These are phyloP conservation scores for Poecilus cupreus DNA, from an alignment of 2,888 invertebrate genomes.

Conservation along the genomic window DNA sequence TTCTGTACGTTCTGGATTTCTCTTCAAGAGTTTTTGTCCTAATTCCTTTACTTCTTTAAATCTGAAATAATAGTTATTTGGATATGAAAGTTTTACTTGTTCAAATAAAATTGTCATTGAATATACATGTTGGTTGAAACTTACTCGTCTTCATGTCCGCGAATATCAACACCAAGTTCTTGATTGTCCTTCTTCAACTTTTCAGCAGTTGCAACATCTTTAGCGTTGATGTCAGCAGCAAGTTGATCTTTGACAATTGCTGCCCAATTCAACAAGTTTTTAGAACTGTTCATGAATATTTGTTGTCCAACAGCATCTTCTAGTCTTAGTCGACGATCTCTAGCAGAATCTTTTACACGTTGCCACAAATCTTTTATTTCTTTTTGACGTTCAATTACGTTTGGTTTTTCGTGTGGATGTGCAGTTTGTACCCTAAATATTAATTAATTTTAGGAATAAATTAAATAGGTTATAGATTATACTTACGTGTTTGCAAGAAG, in stretches of 20 bases:
- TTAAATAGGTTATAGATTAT: constrained; percentile 8
- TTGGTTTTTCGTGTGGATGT: constrained; percentile 92
- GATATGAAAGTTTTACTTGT: no score
- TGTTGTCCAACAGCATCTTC: constrained; percentile 97
- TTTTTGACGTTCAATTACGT: constrained; percentile 88
- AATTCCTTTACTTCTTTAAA: constrained; percentile 88
- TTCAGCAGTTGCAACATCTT: constrained; percentile 95
- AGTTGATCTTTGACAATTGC: constrained; percentile 86
- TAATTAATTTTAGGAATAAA: constrained; percentile 42
- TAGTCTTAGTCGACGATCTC: constrained; percentile 86
- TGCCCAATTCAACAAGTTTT: constrained; percentile 88
- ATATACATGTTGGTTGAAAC: no score
- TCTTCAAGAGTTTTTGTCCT: constrained; percentile 83
- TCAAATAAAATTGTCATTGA: no score
- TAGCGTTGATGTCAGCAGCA: constrained; percentile 83
- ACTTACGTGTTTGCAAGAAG: constrained; percentile 89
- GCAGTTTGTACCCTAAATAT: constrained; percentile 85
- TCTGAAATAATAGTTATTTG: no score
- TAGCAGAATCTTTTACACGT: constrained; percentile 89
- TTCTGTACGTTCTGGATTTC: constrained; percentile 85
- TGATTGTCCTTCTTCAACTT: constrained; percentile 91
- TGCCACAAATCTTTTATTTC: constrained; percentile 93
- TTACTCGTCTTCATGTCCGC: constrained; percentile 88
- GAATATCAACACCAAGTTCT: constrained; percentile 93
- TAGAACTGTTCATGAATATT: constrained; percentile 90